Conservation (phyloP, 2,888 invertebrate genomes). For the Parapristionchus giblindavisi region DNA sequence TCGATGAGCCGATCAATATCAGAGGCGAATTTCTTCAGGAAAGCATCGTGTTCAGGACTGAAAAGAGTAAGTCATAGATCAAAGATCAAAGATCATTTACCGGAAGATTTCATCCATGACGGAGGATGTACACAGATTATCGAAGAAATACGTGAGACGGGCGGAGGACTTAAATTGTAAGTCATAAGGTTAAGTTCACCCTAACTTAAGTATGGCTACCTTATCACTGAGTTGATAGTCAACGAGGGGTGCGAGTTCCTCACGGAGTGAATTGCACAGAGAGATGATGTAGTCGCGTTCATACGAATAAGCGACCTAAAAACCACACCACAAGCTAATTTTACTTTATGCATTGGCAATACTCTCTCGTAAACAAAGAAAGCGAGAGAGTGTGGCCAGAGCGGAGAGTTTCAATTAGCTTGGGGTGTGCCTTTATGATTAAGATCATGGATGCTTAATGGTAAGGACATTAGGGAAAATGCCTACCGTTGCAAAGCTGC, state of each 20-base stretch:
- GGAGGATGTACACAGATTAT: constrained; percentile 19
- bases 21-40: constrained; percentile 29
- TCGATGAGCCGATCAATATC: constrained; percentile 35
- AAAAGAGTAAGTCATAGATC: constrained; percentile 8
- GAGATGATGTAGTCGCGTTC: constrained; percentile 31
- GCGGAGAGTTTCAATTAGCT: too few relatives aligned
- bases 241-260: constrained; percentile 35
- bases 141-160: constrained; percentile 34
- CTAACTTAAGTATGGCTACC: neutral
- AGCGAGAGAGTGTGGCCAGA: too few relatives aligned
- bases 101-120: constrained; percentile 34
- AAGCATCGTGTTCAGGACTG: constrained; percentile 31
- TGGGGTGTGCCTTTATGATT: too few relatives aligned
- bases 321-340: neutral
- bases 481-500: constrained; percentile 30
- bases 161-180: constrained; percentile 28
- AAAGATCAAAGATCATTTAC: neutral
- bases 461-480: neutral
- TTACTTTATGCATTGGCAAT: too few relatives aligned
- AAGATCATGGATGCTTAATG: neutral
- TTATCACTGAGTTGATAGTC: constrained; percentile 35
- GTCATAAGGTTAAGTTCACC: neutral
- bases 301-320: constrained; percentile 34
- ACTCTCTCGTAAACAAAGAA: too few relatives aligned
- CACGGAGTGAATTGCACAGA: neutral